A percentile compares a stretch with the other conserved stretches of the same genome.
Evolutionary conservation across 2,797 vertebrate genomes (phyloP).

Genomic region (Epinephelus awoara): DNA sequence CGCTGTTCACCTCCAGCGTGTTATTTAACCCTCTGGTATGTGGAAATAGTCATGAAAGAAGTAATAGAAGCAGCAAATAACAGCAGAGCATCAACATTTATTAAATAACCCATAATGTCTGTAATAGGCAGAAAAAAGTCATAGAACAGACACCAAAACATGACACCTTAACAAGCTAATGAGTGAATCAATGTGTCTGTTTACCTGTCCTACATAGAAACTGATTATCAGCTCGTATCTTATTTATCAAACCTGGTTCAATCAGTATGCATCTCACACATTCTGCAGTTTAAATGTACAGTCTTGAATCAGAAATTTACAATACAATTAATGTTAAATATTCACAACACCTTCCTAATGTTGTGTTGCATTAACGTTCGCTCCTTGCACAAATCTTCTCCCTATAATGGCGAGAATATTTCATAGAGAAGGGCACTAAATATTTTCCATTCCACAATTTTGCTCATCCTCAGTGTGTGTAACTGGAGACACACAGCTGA

Average conservation of each 20-base stretch:
- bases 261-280: constrained; percentile 6
- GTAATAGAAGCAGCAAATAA: neutral
- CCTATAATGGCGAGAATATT: neutral
- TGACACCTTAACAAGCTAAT: neutral
- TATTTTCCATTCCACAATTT: constrained; percentile 15
- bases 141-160: constrained; percentile 1
- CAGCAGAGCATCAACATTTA: constrained; percentile 46
- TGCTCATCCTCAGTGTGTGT: neutral
- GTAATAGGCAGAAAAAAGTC: constrained; percentile 20
- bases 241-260: neutral
- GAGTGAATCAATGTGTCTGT: neutral
- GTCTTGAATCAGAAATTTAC: constrained; percentile 33
- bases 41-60: constrained; percentile 3
- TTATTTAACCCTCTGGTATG: constrained; percentile 15
- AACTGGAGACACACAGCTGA: neutral
- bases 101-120: constrained; percentile 50
- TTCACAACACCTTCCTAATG: constrained; percentile 6
- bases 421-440: neutral
- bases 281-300: constrained; percentile 29
- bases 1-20: neutral
- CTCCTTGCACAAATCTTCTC: neutral
- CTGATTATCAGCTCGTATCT: neutral
- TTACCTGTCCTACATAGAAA: neutral
- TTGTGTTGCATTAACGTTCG: neutral
- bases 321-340: constrained; percentile 18